Evolutionary conservation across 2,888 invertebrate species (phyloP), one percentile per base, ranked within the genome.

Genomic region (Apotomis capreana): DNA sequence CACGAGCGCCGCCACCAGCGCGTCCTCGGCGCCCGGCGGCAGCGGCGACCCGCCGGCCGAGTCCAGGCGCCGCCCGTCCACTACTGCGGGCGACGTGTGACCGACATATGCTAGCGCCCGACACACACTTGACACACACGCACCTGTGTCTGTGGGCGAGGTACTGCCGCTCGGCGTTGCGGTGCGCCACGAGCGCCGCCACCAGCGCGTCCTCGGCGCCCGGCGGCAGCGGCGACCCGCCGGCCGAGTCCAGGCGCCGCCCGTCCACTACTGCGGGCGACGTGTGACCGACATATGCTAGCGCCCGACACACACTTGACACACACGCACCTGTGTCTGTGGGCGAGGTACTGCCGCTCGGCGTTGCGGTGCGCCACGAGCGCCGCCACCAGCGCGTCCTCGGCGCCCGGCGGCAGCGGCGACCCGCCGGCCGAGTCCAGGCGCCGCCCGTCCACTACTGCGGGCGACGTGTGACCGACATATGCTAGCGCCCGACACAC

Each of bases 21-120:
- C 49, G 49, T 49, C 49, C 49, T 49, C 49, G 49, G 49, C 49
- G 49, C 49, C 49, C 49, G 49, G 49, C 49, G 49, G 49, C 49
- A 49, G 9, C 49, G 49, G 49, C 49, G 44, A 44, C 44, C 6
- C 44, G 44, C 44, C 44, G 6, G 44, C 44, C 44, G 5, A 5
- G 44, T 44, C 44, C 44, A 44, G 44, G 6, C 44, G 44, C 4
- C 44, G 44, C 44, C 44, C 44, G 44, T 44, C 44, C 44, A 44
- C 44, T 8, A 44, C 44, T 8, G 3, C 44, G 6, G 44, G 44
- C 26, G 49, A 49, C 49, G 49, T 49, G 49, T 49, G 49, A 6
- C 49, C 49, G 49, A 49, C 2, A 9, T 49, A 10, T 49, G 44
- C 3, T 8, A 10, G 10, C 49, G 0, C 49, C 49, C 10, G 49